Conservation (phyloP, 2,797 vertebrate genomes). For the Neosalanx taihuensis region DNA sequence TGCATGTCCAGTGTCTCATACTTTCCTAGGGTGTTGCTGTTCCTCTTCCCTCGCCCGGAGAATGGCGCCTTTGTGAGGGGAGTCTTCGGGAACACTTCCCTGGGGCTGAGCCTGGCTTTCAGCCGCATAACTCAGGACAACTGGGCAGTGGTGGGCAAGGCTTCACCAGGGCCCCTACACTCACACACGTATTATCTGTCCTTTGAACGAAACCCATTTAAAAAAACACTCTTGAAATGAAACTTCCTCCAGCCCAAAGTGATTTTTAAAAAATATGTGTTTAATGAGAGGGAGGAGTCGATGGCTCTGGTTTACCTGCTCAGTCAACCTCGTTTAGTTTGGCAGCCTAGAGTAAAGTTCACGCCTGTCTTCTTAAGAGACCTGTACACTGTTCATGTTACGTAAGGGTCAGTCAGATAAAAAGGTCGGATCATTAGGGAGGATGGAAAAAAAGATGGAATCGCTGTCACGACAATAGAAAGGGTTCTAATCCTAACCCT, state of each 20-base stretch:
- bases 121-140: constrained; percentile 43
- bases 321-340: constrained; percentile 43
- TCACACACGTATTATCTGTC: constrained; percentile 10
- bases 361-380: constrained; percentile 29
- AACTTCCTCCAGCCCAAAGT: constrained; percentile 12
- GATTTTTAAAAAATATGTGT: constrained; percentile 27
- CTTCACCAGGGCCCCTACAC: constrained; percentile 27
- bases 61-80: constrained; percentile 69
- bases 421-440: constrained; percentile 26
- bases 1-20: constrained; percentile 62
- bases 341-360: constrained; percentile 19
- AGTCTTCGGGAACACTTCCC: constrained; percentile 43
- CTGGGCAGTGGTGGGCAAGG: constrained; percentile 23
- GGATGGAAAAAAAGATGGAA: constrained; percentile 44
- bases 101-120: constrained; percentile 41
- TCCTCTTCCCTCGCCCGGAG: constrained; percentile 46
- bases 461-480: constrained; percentile 35
- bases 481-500: too few species aligned
- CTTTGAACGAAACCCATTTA: constrained; percentile 23
- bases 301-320: constrained; percentile 45
- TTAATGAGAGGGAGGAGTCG: constrained; percentile 36
- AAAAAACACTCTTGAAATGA: constrained; percentile 49
- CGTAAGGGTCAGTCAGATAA: constrained; percentile 40
- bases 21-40: constrained; percentile 66
- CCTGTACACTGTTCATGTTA: constrained; percentile 33